Evolutionary conservation across 2,888 invertebrate genomes (phyloP).

Genomic region (Drosophila yooni): DNA sequence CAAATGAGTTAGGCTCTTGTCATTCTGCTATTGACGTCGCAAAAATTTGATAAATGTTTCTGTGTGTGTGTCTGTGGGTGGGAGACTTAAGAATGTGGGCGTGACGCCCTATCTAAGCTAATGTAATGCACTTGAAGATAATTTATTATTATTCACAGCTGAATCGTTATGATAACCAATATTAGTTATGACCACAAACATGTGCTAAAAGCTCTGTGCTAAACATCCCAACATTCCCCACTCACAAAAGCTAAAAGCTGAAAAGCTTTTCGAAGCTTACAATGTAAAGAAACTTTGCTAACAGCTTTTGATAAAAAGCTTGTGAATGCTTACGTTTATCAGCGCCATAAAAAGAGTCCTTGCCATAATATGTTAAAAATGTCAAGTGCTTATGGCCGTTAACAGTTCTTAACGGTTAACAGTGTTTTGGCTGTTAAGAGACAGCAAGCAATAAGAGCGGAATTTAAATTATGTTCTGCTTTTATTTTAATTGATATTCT

Average conservation of each 20-base stretch:
- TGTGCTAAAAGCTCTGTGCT: slow-evolving; percentile 45
- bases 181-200: slow-evolving; percentile 28
- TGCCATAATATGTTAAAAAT: neutral
- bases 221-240: slow-evolving; percentile 21
- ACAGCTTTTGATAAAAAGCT: slow-evolving; percentile 27
- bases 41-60: slow-evolving; percentile 59
- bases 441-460: neutral
- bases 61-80: neutral
- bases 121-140: slow-evolving; percentile 65
- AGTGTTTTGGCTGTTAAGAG: neutral
- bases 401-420: neutral
- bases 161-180: slow-evolving; percentile 29
- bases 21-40: slow-evolving; percentile 51
- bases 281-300: slow-evolving; percentile 25
- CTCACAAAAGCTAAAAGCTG: neutral
- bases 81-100: slow-evolving; percentile 66
- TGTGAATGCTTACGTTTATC: slow-evolving; percentile 8
- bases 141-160: slow-evolving; percentile 70
- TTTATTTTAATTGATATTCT: neutral
- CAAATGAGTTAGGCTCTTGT: slow-evolving; percentile 30
- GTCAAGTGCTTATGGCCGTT: neutral
- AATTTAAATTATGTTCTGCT: neutral
- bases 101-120: slow-evolving; percentile 47
- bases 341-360: neutral
- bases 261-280: slow-evolving; percentile 33